A percentile compares a stretch with the other conserved stretches of the same genome.
phyloP scores from a whole-genome alignment of 2,888 invertebrate genomes.

The Diaprepes abbreviatus region DNA sequence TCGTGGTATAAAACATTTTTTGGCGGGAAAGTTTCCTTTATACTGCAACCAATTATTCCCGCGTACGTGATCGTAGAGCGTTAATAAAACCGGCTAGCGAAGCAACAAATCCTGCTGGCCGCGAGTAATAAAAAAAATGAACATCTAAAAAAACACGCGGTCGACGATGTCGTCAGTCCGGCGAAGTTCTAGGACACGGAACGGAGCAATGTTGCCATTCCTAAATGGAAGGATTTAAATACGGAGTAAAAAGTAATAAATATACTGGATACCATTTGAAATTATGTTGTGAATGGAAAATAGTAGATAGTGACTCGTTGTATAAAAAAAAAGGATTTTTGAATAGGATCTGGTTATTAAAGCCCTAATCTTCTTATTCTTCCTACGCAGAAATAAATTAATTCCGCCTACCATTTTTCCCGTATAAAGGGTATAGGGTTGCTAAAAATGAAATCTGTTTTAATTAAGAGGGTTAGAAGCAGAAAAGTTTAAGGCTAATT shows the following conservation, averaged over 20 bases:
- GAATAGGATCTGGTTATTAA: too few species aligned
- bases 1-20: too few species aligned
- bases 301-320: too few species aligned
- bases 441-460: too few species aligned
- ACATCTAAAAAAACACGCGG: slow-evolving; percentile 28
- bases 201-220: slow-evolving; percentile 33
- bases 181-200: slow-evolving; percentile 45
- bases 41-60: neutral
- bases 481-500: too few species aligned
- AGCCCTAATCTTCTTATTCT: too few species aligned
- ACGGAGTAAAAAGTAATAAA: neutral
- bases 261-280: neutral
- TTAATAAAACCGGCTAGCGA: neutral
- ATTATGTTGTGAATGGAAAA: too few species aligned
- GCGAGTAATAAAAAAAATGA: slow-evolving; percentile 25
- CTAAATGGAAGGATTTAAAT: slow-evolving; percentile 14
- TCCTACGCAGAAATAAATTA: too few species aligned
- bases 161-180: slow-evolving; percentile 38
- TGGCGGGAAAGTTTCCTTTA: slow-evolving; percentile 13
- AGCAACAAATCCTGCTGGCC: slow-evolving; percentile 27
- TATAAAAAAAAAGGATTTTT: too few species aligned
- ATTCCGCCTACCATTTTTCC: too few species aligned
- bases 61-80: slow-evolving; percentile 18
- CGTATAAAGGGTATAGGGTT: too few species aligned
- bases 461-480: too few species aligned